Evolutionary conservation across 30 jellyfish, hydroid and myxozoan genomes (phyloP).

Genomic region (Cassiopea xamachana): DNA sequence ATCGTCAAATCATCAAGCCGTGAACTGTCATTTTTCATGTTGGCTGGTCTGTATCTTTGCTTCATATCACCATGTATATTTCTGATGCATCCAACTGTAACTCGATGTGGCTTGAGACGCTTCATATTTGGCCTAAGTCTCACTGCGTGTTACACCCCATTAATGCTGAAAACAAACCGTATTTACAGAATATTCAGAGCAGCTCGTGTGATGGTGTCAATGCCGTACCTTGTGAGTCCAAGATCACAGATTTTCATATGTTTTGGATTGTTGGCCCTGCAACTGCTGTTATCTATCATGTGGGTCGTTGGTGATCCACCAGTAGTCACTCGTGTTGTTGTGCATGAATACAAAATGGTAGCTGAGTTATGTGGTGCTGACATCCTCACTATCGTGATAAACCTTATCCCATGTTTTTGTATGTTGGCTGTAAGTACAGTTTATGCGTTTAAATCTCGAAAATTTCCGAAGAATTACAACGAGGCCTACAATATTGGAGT

Average conservation of each 20-base stretch:
- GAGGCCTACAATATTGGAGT: conserved; percentile 54
- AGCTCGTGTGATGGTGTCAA: conserved; percentile 52
- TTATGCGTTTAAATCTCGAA: conserved; percentile 69
- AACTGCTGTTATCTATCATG: conserved; percentile 65
- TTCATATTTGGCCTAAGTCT: conserved; percentile 81
- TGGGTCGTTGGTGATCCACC: conserved; percentile 90
- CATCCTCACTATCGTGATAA: conserved; percentile 18
- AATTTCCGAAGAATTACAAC: conserved; percentile 68
- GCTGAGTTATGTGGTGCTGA: conserved; percentile 46
- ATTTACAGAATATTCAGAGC: conserved; percentile 80
- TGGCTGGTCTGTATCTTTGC: conserved; percentile 57
- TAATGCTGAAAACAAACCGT: conserved; percentile 80
- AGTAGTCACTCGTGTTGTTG: conserved; percentile 47
- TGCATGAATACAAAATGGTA: conserved; percentile 55
- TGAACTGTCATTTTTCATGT: conserved; percentile 61
- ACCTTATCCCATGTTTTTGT: conserved; percentile 36
- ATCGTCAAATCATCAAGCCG: conserved; percentile 73
- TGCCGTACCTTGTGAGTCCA: conserved; percentile 73
- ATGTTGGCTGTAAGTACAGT: conserved; percentile 58
- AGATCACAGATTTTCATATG: conserved; percentile 81
- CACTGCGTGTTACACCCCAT: conserved; percentile 87
- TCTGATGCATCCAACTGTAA: conserved; percentile 33
- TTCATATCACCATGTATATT: conserved; percentile 62
- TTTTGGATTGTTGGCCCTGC: conserved; percentile 73
- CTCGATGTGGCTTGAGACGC: conserved; percentile 64